Evolutionary conservation across 2,888 invertebrate species (phyloP).

Genomic region (Rosalia funebris): DNA sequence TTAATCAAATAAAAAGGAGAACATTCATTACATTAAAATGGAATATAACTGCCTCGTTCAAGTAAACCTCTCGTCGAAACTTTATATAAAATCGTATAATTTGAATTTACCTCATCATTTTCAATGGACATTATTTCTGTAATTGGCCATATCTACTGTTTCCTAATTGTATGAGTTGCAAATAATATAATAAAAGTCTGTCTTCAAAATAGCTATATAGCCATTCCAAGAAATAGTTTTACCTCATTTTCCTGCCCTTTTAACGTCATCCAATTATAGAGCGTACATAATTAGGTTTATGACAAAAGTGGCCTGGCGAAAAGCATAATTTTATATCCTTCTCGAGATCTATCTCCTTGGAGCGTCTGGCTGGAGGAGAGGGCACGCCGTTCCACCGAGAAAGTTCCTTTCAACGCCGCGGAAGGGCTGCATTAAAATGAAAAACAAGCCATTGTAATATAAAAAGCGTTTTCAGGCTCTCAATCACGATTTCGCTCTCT

Average conservation of each 20-base stretch:
- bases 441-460: slow-evolving; percentile 9
- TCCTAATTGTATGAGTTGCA: too few species aligned
- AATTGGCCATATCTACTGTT: too few species aligned
- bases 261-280: slow-evolving; percentile 2
- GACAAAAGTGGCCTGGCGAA: neutral
- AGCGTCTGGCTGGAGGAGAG: neutral
- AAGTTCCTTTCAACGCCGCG: slow-evolving; percentile 1
- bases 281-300: neutral
- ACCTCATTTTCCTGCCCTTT: neutral
- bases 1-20: too few species aligned
- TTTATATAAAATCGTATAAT: too few species aligned
- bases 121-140: too few species aligned
- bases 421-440: neutral
- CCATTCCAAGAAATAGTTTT: neutral
- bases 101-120: too few species aligned
- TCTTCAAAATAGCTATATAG: neutral
- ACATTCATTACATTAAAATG: too few species aligned
- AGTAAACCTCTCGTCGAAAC: too few species aligned
- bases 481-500: slow-evolving; percentile 15
- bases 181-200: too few species aligned
- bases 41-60: too few species aligned
- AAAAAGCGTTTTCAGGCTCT: slow-evolving; percentile 15
- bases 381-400: neutral
- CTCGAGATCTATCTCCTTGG: neutral
- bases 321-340: neutral